Conservation (phyloP, 2,113 vertebrate genomes). For the Formicarius rufipectus region DNA sequence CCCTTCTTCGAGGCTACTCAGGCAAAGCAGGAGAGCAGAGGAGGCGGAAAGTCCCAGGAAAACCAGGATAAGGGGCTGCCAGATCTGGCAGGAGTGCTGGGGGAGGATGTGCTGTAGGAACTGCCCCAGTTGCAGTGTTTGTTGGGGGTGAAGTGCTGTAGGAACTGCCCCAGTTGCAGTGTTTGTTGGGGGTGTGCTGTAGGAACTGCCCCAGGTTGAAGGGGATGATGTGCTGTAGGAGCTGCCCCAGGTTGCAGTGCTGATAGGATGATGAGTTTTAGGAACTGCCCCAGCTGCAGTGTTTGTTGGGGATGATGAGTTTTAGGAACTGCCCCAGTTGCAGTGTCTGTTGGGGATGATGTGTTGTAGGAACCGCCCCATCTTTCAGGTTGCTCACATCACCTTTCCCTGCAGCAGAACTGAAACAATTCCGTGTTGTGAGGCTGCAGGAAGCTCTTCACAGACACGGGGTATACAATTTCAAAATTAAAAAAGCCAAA, state of each 20-base stretch:
- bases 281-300: too few relatives aligned
- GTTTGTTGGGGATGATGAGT: neutral
- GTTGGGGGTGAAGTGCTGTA: too few relatives aligned
- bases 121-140: too few relatives aligned
- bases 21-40: neutral
- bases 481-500: neutral
- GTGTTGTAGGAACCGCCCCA: neutral
- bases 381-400: neutral
- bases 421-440: neutral
- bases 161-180: too few relatives aligned
- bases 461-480: neutral
- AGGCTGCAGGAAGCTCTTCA: neutral
- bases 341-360: neutral
- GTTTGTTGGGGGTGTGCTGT: too few relatives aligned
- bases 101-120: neutral
- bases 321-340: neutral
- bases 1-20: neutral
- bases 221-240: too few relatives aligned
- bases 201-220: too few relatives aligned
- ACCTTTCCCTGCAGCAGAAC: neutral
- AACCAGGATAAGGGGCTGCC: neutral
- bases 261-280: too few relatives aligned
- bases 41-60: neutral
- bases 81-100: accelerated
- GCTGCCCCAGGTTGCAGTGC: too few relatives aligned